Evolutionary conservation across 2,888 invertebrate genomes (phyloP).

Genomic region (Dynastes hyllus): DNA sequence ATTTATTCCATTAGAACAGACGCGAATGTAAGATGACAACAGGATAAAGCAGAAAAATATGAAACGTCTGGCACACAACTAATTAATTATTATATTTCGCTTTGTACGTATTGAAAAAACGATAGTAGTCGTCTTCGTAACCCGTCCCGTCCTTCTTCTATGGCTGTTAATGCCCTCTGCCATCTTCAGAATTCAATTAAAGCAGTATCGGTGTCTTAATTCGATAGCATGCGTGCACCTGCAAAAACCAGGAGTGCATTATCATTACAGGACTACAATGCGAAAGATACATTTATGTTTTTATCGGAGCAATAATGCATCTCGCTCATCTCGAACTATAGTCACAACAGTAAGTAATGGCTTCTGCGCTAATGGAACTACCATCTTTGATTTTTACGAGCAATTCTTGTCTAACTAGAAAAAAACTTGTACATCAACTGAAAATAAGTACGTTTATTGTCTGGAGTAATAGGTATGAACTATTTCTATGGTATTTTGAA

Average conservation of each 20-base stretch:
- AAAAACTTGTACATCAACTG: neutral
- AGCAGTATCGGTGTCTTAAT: constrained; percentile 38
- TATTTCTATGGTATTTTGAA: too few relatives aligned
- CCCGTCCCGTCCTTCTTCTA: neutral
- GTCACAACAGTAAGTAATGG: neutral
- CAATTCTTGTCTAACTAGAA: neutral
- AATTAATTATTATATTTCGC: constrained; percentile 27
- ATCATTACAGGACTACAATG: constrained; percentile 38
- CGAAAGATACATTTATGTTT: constrained; percentile 32
- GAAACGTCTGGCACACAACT: neutral
- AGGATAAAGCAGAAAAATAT: constrained; percentile 7
- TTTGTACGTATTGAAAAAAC: neutral
- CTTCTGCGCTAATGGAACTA: constrained; percentile 20
- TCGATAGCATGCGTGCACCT: constrained; percentile 17
- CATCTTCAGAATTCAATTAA: constrained; percentile 39
- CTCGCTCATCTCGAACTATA: neutral
- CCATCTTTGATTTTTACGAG: constrained; percentile 1
- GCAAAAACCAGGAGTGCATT: constrained; percentile 28
- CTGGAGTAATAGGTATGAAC: too few relatives aligned
- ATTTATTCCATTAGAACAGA: neutral
- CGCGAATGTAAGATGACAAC: neutral
- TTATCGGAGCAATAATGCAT: constrained; percentile 30
- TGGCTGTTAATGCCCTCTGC: neutral
- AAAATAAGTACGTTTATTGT: neutral
- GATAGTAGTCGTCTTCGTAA: neutral